phyloP scores from a whole-genome alignment of 2,888 invertebrate genomes.

The Tineola bisselliella region DNA sequence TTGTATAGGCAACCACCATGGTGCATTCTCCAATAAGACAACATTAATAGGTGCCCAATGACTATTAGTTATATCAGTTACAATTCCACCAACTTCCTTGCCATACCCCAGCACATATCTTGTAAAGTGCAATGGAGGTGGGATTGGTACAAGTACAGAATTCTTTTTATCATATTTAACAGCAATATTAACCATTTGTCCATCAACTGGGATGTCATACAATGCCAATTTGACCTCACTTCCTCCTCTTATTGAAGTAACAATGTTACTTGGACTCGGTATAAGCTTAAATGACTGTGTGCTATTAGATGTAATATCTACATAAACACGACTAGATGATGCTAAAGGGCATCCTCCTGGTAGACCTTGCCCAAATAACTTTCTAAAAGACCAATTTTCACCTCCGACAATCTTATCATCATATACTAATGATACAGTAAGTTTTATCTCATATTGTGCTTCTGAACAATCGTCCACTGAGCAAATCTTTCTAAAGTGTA shows the following conservation, averaged over 20 bases:
- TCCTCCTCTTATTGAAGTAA: slow-evolving; percentile 75
- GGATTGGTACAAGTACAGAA: slow-evolving; percentile 57
- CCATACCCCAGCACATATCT: slow-evolving; percentile 90
- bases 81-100: slow-evolving; percentile 89
- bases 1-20: slow-evolving; percentile 91
- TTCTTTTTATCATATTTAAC: slow-evolving; percentile 62
- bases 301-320: slow-evolving; percentile 76
- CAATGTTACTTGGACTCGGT: slow-evolving; percentile 68
- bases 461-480: slow-evolving; percentile 65
- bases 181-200: slow-evolving; percentile 75
- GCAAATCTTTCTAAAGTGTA: slow-evolving; percentile 86
- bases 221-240: slow-evolving; percentile 73
- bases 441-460: slow-evolving; percentile 80
- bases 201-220: slow-evolving; percentile 71
- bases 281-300: slow-evolving; percentile 71
- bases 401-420: slow-evolving; percentile 75
- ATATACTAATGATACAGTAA: slow-evolving; percentile 88
- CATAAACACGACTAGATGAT: slow-evolving; percentile 78
- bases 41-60: slow-evolving; percentile 80
- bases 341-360: slow-evolving; percentile 86
- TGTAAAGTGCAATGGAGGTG: slow-evolving; percentile 79
- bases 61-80: slow-evolving; percentile 84
- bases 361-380: slow-evolving; percentile 87
- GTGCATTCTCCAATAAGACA: slow-evolving; percentile 88
- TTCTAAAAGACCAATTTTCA: slow-evolving; percentile 86